phyloP scores from a whole-genome alignment of 2,888 invertebrate genomes.

The Trypoxylon attenuatum region DNA sequence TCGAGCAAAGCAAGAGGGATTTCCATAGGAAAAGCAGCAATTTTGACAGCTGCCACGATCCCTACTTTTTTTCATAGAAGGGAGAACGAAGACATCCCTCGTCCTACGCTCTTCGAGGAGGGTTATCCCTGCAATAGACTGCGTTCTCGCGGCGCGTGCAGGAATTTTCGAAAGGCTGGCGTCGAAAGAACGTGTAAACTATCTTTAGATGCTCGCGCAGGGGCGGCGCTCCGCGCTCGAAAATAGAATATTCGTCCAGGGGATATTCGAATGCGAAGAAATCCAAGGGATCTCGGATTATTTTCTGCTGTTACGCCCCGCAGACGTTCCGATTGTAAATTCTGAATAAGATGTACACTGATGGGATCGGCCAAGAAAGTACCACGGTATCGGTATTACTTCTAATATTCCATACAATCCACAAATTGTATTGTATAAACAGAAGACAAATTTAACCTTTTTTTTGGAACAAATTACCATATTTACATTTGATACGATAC shows the following conservation, averaged over 20 bases:
- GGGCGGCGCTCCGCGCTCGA: slow-evolving; percentile 64
- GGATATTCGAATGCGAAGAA: slow-evolving; percentile 43
- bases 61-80: neutral
- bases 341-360: too few species aligned
- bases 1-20: neutral
- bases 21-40: neutral
- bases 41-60: slow-evolving; percentile 43
- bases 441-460: too few species aligned
- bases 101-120: slow-evolving; percentile 41
- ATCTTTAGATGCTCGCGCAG: slow-evolving; percentile 62
- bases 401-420: too few species aligned
- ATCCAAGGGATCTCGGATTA: slow-evolving; percentile 32
- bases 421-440: too few species aligned
- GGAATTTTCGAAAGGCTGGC: slow-evolving; percentile 65
- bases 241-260: slow-evolving; percentile 70
- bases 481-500: too few species aligned
- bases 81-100: neutral
- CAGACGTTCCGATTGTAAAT: neutral
- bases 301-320: slow-evolving; percentile 11
- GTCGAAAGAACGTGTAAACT: slow-evolving; percentile 50
- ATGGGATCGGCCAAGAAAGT: too few species aligned
- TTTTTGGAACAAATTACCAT: too few species aligned
- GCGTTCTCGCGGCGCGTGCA: slow-evolving; percentile 42
- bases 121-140: slow-evolving; percentile 25
- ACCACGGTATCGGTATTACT: too few species aligned